Base-by-base conservation (phyloP, 2,797 vertebrate genomes). In the Takifugu ocellatus region DNA sequence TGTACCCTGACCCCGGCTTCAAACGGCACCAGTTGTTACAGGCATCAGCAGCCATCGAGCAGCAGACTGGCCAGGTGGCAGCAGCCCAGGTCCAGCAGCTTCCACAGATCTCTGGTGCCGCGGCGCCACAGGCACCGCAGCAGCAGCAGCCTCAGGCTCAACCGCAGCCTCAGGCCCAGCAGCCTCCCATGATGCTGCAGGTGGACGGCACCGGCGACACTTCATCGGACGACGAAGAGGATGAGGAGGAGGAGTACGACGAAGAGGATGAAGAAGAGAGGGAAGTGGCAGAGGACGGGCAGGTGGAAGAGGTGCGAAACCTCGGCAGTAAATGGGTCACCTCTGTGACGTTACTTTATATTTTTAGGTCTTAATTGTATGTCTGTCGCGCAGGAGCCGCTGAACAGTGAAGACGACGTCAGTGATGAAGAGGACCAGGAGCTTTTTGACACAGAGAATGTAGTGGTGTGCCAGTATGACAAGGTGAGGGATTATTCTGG, bases 381-480 rank as follows among this genome's bases (percentile, higher is more conserved):
- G 48, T 25, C 61, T 45, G 51, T 24, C 2, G 59, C 6, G 0
- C 82, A 99, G 97, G 96, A 98, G 72, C 95, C 97, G 1, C 90
- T 99, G 68, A 99, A 99, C 87, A 98, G 96, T 51, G 94, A 91
- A 39, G 97, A 99, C 54, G 97, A 99, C 51, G 97, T 99, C 62
- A 99, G 96, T 25, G 97, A 99, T 44, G 97, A 93, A 61, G 96
- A 99, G 79, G 96, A 95, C 72, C 95, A 98, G 87, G 97, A 98
- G 82, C 91, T 99, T 62, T 99, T 99, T 4, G 97, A 99, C 74
- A 99, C 97, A 0, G 97, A 99, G 88, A 99, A 99, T 66, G 96
- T 99, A 79, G 96, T 99, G 54, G 97, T 99, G 47, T 99, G 97
- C 87, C 97, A 99, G 56, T 99, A 99, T 44, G 97, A 99, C 89